These are phyloP conservation scores for Anolis sagrei DNA, from an alignment of 2,113 vertebrate genomes.

Conservation along the genomic window DNA sequence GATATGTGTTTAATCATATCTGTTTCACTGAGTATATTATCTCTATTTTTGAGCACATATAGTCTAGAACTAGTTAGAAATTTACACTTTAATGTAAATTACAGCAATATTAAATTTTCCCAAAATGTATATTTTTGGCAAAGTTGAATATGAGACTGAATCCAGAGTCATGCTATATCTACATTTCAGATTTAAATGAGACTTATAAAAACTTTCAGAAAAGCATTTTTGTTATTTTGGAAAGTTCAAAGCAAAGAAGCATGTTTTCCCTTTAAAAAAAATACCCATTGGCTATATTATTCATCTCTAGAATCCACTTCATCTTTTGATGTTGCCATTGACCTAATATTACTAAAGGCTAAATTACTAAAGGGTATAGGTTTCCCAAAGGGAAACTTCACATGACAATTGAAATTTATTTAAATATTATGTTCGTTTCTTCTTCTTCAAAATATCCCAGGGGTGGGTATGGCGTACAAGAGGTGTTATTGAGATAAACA, in stretches of 20 bases:
- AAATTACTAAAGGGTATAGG: not conserved
- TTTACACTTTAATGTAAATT: slow-evolving; percentile 30
- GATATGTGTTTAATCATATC: slow-evolving; percentile 19
- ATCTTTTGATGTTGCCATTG: not conserved
- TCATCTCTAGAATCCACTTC: not conserved
- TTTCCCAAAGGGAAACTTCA: not conserved
- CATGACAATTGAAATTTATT: not conserved
- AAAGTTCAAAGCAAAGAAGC: not conserved
- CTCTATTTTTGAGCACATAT: slow-evolving; percentile 24
- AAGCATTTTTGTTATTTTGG: not conserved
- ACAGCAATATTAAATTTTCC: slow-evolving; percentile 22
- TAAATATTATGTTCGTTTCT: not conserved
- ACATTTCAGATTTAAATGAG: slow-evolving; percentile 7
- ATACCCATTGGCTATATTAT: not conserved
- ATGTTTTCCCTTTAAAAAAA: not conserved
- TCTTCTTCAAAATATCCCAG: not conserved
- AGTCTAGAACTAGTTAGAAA: slow-evolving; percentile 23
- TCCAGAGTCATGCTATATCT: not conserved
- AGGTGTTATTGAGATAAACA: not conserved
- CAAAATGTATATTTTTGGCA: slow-evolving; percentile 42
- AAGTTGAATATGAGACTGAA: slow-evolving; percentile 1
- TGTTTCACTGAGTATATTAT: slow-evolving; percentile 35
- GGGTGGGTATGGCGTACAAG: not conserved
- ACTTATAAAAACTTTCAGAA: not conserved
- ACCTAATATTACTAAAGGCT: not conserved